phyloP scores from a whole-genome alignment of 2,113 vertebrate genomes.

The Trichechus manatus region DNA sequence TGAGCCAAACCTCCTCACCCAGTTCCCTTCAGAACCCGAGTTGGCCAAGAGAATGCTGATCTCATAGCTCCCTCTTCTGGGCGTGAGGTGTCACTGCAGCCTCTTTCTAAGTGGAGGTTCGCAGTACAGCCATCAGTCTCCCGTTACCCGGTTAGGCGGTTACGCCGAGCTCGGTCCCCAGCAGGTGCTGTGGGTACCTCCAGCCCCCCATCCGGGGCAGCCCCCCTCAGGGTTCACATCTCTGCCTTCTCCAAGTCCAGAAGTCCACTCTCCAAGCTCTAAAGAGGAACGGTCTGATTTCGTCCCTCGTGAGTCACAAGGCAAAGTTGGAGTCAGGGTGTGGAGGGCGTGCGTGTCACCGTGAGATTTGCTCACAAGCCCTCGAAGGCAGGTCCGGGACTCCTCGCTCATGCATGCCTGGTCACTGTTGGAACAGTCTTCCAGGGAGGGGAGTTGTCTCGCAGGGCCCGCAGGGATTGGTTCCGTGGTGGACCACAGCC shows the following conservation, averaged over 20 bases:
- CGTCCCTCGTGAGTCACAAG: not conserved
- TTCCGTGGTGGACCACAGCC: not conserved
- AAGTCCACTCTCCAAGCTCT: not conserved
- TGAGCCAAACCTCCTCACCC: not conserved
- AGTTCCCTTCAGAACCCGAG: not conserved
- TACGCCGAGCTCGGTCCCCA: not conserved
- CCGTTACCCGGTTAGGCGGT: too few relatives aligned
- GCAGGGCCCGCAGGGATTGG: too few relatives aligned
- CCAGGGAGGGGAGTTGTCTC: too few relatives aligned
- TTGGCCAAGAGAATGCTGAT: not conserved
- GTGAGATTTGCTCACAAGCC: not conserved
- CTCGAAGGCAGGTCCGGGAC: not conserved
- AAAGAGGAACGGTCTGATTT: not conserved
- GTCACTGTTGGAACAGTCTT: not conserved
- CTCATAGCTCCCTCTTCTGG: slow-evolving; percentile 57
- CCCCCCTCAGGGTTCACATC: accelerated
- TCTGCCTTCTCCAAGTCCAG: not conserved
- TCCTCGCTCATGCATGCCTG: accelerated
- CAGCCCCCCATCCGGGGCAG: too few relatives aligned
- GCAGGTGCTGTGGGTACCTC: too few relatives aligned
- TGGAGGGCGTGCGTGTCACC: not conserved
- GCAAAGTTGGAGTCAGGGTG: not conserved
- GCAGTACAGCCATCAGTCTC: accelerated
- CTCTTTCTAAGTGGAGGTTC: not conserved
- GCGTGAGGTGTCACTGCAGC: not conserved